phyloP scores from a whole-genome alignment of 2,113 vertebrate species.

The Cavia aperea region DNA sequence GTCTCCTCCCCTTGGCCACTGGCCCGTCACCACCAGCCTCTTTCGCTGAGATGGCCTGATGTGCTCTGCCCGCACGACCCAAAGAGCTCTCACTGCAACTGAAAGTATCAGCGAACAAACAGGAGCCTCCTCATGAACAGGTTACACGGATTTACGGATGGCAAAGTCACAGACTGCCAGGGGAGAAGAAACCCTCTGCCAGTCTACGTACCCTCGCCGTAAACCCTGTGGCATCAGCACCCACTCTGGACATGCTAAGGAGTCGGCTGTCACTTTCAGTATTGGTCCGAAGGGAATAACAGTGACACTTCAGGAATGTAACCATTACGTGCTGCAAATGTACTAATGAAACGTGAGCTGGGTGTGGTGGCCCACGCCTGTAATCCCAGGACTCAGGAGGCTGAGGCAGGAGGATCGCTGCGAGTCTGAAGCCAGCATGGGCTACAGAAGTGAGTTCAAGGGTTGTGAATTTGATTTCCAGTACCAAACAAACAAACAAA shows the following conservation, averaged over 20 bases:
- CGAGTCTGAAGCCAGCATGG: neutral
- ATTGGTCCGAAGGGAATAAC: neutral
- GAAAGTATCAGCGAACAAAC: neutral
- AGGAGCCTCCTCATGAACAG: neutral
- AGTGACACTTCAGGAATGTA: neutral
- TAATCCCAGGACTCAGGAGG: neutral
- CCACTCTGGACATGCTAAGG: neutral
- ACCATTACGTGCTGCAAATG: neutral
- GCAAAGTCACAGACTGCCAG: neutral
- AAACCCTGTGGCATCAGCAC: neutral
- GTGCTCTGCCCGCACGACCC: neutral
- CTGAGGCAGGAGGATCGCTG: neutral
- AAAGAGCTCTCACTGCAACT: neutral
- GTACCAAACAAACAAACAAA: no score
- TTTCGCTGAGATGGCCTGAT: neutral
- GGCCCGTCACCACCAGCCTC: neutral
- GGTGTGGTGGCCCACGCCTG: neutral
- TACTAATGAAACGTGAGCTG: neutral
- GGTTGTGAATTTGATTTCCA: neutral
- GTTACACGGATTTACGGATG: neutral
- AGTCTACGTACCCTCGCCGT: neutral
- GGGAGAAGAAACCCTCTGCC: neutral
- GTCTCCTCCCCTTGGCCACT: neutral
- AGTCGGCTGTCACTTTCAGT: neutral
- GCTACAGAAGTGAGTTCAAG: neutral